These are phyloP conservation scores for Calameuta pallipes DNA, from an alignment of 2,888 invertebrate species.

Conservation along the genomic window DNA sequence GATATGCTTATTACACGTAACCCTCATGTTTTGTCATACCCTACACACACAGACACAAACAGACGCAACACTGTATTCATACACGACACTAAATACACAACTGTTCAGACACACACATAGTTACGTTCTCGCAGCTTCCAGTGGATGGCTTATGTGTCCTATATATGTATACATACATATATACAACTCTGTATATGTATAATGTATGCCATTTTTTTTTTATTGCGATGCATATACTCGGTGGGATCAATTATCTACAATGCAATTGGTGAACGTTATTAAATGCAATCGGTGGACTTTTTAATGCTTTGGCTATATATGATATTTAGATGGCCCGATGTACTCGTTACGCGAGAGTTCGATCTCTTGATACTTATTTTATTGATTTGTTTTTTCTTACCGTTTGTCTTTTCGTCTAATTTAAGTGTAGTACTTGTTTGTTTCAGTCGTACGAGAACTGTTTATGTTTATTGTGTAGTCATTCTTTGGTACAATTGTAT, in stretches of 20 bases:
- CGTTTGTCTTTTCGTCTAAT: background rate
- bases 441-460: background rate
- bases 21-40: background rate
- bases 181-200: background rate
- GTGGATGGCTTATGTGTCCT: slow-evolving; percentile 4
- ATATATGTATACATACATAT: slow-evolving; percentile 18
- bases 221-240: background rate
- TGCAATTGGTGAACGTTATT: background rate
- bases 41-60: too few relatives aligned
- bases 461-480: background rate
- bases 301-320: background rate
- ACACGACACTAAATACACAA: background rate
- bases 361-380: background rate
- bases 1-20: background rate
- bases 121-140: background rate
- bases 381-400: background rate
- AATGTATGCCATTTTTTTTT: background rate
- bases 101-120: background rate
- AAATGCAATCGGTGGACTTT: background rate
- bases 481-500: background rate
- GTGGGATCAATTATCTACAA: background rate
- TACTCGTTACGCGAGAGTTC: background rate
- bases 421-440: background rate
- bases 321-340: background rate
- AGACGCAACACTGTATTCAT: background rate